Percentiles rank a stretch among this genome's conserved stretches.
Evolutionary conservation across 1,140 invertebrate species (phyloP).

Genomic region (Drosophila gunungcola): DNA sequence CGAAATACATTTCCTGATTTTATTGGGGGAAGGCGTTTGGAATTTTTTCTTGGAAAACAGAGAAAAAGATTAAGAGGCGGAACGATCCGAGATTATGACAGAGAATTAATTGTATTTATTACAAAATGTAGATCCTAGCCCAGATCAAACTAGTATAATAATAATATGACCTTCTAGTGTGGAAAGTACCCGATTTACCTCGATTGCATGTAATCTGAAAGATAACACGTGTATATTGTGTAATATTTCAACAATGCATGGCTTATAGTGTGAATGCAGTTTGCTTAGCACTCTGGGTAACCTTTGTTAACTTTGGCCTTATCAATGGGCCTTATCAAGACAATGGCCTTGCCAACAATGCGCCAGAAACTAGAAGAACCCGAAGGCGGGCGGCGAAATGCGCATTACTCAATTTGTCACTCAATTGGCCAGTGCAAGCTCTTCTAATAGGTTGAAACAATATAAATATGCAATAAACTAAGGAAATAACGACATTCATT

Average conservation of each 20-base stretch:
- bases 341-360: constrained; percentile 30
- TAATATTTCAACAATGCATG: constrained; percentile 10
- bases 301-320: constrained; percentile 43
- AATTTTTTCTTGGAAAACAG: constrained; percentile 2
- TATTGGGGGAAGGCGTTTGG: constrained; percentile 17
- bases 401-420: constrained; percentile 21
- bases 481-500: constrained; percentile 64
- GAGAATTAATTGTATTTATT: neutral
- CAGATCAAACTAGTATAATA: neutral
- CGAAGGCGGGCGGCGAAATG: constrained; percentile 8
- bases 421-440: constrained; percentile 22
- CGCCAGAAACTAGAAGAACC: constrained; percentile 6
- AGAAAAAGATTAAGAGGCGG: neutral
- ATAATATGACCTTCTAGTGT: neutral
- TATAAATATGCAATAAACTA: constrained; percentile 40
- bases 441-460: constrained; percentile 17
- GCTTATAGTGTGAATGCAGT: constrained; percentile 1
- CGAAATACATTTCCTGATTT: constrained; percentile 40
- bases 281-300: constrained; percentile 5
- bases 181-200: constrained; percentile 18
- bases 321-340: constrained; percentile 35
- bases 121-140: neutral
- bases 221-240: constrained; percentile 14
- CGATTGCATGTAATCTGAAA: constrained; percentile 19
- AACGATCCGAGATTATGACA: neutral